Evolutionary conservation across 2,797 vertebrate genomes (phyloP), one percentile per base, ranked within the genome.

Genomic region (Oophaga sylvatica): DNA sequence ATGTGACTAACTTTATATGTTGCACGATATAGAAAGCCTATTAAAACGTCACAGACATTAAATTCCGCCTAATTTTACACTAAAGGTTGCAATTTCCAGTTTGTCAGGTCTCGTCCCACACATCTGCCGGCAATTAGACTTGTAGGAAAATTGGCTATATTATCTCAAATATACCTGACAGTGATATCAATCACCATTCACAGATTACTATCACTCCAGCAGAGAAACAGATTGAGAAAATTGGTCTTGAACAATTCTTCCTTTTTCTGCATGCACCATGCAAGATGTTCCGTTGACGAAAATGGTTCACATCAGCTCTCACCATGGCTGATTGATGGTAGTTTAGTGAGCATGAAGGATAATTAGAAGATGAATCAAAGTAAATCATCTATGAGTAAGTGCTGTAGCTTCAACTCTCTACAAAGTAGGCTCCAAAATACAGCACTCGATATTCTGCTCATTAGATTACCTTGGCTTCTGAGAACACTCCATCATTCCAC

Each of bases 151-250:
- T 91, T 93, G 92, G 91, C 86, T 90, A 92, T 91, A 93, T 92
- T 92, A 91, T 84, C 80, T 89, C 84, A 75, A 85, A 91, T 90
- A 92, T 91, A 92, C 91, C 91, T 90, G 88, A 92, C 87, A 90
- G 80, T 83, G 88, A 41, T 92, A 92, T 93, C 92, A 92, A 91
- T 92, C 91, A 93, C 92, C 91, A 91, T 88, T 91, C 91, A 91
- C 89, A 81, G 89, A 91, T 91, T 90, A 90, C 87, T 41, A 90
- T 87, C 90, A 87, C 81, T 91, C 79, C 88, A 86, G 87, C 88
- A 60, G 63, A 89, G 88, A 81, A 90, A 88, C 89, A 90, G 85
- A 87, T 91, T 92, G 90, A 89, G 91, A 91, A 92, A 91, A 92
- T 86, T 92, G 90, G 85, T 53, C 15, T 45, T 48, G 78, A 85